These are phyloP conservation scores for Zhengitettix transpicula DNA, from an alignment of 2,888 invertebrate genomes.

Conservation along the genomic window DNA sequence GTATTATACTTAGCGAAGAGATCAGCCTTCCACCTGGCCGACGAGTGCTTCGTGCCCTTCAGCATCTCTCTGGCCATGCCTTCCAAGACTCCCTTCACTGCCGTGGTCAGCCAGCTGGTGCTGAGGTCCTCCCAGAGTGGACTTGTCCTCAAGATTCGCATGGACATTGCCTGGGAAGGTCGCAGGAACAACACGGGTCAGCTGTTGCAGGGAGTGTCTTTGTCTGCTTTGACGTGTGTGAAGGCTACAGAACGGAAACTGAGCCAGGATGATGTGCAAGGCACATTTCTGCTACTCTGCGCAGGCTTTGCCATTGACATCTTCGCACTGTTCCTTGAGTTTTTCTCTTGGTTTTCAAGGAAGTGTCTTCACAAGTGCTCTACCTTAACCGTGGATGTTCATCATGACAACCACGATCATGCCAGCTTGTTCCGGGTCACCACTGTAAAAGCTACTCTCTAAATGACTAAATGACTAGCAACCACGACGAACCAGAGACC, in stretches of 20 bases:
- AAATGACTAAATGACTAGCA: no score
- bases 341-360: slow-evolving; percentile 15
- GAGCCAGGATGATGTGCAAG: slow-evolving; percentile 65
- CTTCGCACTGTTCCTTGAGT: slow-evolving; percentile 46
- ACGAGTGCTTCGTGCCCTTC: slow-evolving; percentile 58
- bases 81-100: slow-evolving; percentile 43
- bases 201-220: slow-evolving; percentile 38
- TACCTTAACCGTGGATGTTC: no score
- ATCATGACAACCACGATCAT: no score
- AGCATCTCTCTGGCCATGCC: slow-evolving; percentile 48
- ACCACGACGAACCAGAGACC: no score
- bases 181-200: slow-evolving; percentile 43
- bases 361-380: background rate
- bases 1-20: no score
- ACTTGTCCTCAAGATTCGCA: slow-evolving; percentile 43
- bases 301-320: slow-evolving; percentile 50
- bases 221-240: slow-evolving; percentile 26
- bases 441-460: no score
- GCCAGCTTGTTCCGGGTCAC: no score
- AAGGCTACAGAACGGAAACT: slow-evolving; percentile 51
- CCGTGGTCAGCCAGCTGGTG: slow-evolving; percentile 42
- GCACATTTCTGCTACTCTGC: slow-evolving; percentile 59
- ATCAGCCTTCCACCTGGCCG: slow-evolving; percentile 42
- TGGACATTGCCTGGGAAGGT: slow-evolving; percentile 56
- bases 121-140: slow-evolving; percentile 48